Base-by-base conservation (phyloP, 2,888 invertebrate genomes). In the Lottia scabra region DNA sequence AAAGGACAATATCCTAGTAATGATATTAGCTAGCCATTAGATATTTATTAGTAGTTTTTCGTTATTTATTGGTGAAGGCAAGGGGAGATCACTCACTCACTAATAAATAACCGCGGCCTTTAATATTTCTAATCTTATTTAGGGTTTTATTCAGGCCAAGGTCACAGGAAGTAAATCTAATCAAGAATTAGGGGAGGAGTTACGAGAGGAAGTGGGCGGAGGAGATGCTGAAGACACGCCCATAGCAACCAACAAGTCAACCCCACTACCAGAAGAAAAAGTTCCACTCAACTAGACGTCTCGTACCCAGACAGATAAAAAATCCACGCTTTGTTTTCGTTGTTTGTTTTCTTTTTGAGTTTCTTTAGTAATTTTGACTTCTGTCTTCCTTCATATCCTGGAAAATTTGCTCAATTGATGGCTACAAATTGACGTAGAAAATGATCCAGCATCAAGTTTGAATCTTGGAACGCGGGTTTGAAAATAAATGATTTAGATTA, bases 161-260 rank as follows among this genome's bases (percentile, higher is more conserved):
- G 86, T 87, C 45, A 78, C 83, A 13, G 86, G 87, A 5, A 87
- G 87, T 76, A 84, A 85, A 69, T 87, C 87, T 2, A 85, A 84
- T 62, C 75, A 78, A 30, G 76, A 73, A 13, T 70, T 72, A 10
- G 63, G 45, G n/a, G 69, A 62, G 15, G 68, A 74, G 48, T 62
- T 68, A n/a, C 65, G 68, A 12, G 73, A 67, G 43, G 70, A 72
- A 48, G 72, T 64, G 43, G 68, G 70, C 56, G 65, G 69, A 38
- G 72, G 66, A 15, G 80, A 72, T 67, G 79, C 68, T 72, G 71
- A 63, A 2, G n/a, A n/a, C n/a, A 73, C 72, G 10, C 72, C 80
- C 8, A 66, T 75, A 26, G 72, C 76, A 19, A 30, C 75, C 45
- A 66, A 69, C 19, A 65, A 70, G 16, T 71, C 71, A 16, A 64